Evolutionary conservation across 2,797 vertebrate genomes (phyloP), one percentile per base, ranked within the genome.

Genomic region (Alfaro cultratus): DNA sequence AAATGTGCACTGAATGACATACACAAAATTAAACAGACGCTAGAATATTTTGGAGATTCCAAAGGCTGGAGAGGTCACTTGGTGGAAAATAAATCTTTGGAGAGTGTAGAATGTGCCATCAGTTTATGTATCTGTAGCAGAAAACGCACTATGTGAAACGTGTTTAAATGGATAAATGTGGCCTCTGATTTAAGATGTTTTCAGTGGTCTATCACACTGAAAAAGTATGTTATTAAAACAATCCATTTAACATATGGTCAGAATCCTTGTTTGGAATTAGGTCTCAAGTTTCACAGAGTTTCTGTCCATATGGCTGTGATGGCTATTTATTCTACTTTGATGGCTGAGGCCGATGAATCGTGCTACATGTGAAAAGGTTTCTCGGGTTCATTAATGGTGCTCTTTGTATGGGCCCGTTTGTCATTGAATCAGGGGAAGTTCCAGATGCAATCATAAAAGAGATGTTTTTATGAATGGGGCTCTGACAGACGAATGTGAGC

Each of bases 371-470:
- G 88, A 93, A 88, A 89, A 80, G 75, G 76, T 76, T 86, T 80
- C 78, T 87, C 78, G 81, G 73, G 53, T 84, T 89, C 81, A 83
- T 92, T 93, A 90, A 92, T 90, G 87, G 90, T 15, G 78, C 76
- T 85, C 92, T 91, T 93, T 94, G 93, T 90, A 73, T 71, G 71
- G 57, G 11, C 80, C 74, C 87, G 62, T 92, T 92, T 91, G 91
- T 94, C 93, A 92, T 85, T 92, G 87, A 85, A 75, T 83, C 4
- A 47, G 88, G 64, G 90, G 87, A 89, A 90, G 86, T 87, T 92
- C 89, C 90, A 91, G 92, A 93, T 93, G 88, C 88, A 91, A 92
- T 94, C 91, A 93, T 93, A 91, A 93, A 94, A 89, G 94, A 92
- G 91, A 93, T 92, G 90, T 93, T 87, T 93, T 90, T 86, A 91